Evolutionary conservation across 2,113 vertebrate species (phyloP), one percentile per base, ranked within the genome.

Genomic region (Lethenteron camtschaticum): DNA sequence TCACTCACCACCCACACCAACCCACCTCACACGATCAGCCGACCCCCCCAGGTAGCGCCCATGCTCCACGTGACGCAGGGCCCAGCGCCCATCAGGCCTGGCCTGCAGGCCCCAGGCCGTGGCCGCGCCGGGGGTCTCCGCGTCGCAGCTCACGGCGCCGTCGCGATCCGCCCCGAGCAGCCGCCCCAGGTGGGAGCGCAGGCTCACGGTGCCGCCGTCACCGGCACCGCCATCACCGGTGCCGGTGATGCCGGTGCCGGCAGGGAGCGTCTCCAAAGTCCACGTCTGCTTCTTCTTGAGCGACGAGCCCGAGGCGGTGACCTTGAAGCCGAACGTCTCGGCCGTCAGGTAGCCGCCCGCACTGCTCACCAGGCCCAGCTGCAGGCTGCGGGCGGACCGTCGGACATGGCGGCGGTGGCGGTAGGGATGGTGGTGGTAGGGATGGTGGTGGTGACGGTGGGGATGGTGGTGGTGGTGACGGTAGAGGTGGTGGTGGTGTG

Each of bases 241-340:
- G 24, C 3, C 24, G 24, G 24, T n/a, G n/a, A n/a, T 24, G 24
- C 24, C 24, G 24, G 24, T 24, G 24, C 24, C 24, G 24, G 24
- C 3, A n/a, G n/a, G n/a, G 24, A 24, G 24, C 79, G 89, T 89
- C 82, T 96, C 92, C 84, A 97, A 83, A 9, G 89, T 95, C 92
- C 92, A 97, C 80, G 95, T 95, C 82, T 97, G 92, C 82, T 97
- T 97, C 82, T 96, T 96, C 83, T 97, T 97, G 84, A 97, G 84
- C 82, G 86, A 91, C 71, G 81, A 80, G 72, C 89, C 91, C n/a
- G 87, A 95, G 2, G 94, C 94, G 73, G 96, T 97, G 80, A 96
- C 90, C 76, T 95, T 96, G 81, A 97, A 95, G 56, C 91, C 92
- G 77, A 97, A 97, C 12, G 83, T 82, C 80, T 97, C 92, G 3